Evolutionary conservation across 2,113 vertebrate genomes (phyloP).

Genomic region (Otus sunia): DNA sequence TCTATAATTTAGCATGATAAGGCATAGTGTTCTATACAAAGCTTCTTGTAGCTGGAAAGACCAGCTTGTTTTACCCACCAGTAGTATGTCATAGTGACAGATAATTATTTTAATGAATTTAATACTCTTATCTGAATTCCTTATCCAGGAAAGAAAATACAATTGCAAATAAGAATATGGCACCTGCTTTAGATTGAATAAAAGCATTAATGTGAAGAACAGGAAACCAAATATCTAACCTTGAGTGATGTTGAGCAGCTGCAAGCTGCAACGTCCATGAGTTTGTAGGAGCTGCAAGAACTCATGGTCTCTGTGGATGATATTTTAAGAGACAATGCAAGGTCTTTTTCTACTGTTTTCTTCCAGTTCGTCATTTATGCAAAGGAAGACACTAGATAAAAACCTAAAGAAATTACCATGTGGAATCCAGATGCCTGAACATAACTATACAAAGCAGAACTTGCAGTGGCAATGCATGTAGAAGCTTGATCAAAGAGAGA

Average conservation of each 20-base stretch:
- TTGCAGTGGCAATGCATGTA: constrained; percentile 54
- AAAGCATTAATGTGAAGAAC: not conserved
- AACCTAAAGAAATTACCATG: not conserved
- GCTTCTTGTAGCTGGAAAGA: not conserved
- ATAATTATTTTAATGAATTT: not conserved
- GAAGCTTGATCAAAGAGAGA: constrained; percentile 58
- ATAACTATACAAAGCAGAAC: constrained; percentile 33
- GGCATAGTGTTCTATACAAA: not conserved
- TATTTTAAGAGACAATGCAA: not conserved
- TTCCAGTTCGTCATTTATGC: not conserved
- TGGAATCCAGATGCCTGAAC: constrained; percentile 34
- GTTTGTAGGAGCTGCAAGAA: not conserved
- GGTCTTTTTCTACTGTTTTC: not conserved
- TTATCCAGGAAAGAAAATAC: not conserved
- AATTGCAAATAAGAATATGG: not conserved
- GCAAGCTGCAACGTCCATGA: not conserved
- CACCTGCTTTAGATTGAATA: not conserved
- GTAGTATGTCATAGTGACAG: not conserved
- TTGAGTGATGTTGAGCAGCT: not conserved
- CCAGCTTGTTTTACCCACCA: not conserved
- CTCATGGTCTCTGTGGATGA: not conserved
- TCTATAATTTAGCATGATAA: not conserved
- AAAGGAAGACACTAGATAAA: not conserved
- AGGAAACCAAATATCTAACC: not conserved
- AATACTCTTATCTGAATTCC: not conserved